Conservation (phyloP, 2,888 invertebrate species). For the Lypha dubia region DNA sequence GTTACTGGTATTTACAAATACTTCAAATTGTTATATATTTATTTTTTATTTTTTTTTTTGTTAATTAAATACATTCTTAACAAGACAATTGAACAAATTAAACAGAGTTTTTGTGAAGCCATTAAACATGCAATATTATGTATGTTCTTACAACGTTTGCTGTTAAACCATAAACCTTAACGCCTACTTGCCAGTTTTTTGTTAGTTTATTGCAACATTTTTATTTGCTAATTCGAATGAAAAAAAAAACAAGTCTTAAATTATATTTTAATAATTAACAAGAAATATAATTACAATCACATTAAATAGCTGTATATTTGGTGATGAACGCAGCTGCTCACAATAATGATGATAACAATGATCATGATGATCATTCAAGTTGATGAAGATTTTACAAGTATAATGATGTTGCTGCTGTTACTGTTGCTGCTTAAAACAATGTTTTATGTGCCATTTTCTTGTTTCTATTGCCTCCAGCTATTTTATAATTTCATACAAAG, state of each 20-base stretch:
- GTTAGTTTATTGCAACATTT: neutral
- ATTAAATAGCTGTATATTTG: conserved; percentile 29
- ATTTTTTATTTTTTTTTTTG: too few relatives aligned
- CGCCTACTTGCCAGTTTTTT: conserved; percentile 32
- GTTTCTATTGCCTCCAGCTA: neutral
- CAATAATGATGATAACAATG: neutral
- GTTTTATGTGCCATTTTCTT: conserved; percentile 1
- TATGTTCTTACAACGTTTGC: neutral
- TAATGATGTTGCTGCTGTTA: neutral
- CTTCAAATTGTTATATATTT: neutral
- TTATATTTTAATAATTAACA: conserved; percentile 21
- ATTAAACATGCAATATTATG: neutral
- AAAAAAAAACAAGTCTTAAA: too few relatives aligned
- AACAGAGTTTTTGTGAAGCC: conserved; percentile 3
- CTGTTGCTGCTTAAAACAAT: conserved; percentile 10
- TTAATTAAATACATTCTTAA: neutral
- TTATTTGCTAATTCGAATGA: neutral
- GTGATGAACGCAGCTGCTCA: neutral
- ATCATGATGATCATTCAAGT: neutral
- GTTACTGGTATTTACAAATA: neutral
- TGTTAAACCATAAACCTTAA: conserved; percentile 9
- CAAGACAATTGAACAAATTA: neutral
- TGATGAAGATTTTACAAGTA: neutral
- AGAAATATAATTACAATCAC: conserved; percentile 35
- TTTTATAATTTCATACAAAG: conserved; percentile 36